Conservation (phyloP, 2,888 invertebrate genomes). For the Volucella bombylans region DNA sequence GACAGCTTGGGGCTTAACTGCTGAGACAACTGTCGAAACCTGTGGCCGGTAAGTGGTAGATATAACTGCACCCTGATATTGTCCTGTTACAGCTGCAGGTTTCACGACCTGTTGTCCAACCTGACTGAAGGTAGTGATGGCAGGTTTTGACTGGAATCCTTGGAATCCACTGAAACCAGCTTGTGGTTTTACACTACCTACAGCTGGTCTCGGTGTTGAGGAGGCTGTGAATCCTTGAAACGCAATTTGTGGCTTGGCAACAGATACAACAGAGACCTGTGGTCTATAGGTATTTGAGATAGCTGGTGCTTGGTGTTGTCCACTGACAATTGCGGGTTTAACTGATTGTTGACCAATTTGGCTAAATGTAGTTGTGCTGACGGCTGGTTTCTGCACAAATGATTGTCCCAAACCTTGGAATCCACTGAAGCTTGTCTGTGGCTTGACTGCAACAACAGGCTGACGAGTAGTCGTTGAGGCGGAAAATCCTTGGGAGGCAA, state of each 20-base stretch:
- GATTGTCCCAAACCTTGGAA: not conserved
- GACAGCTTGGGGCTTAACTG: not conserved
- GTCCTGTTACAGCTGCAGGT: slow-evolving; percentile 9
- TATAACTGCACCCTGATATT: not conserved
- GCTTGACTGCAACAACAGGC: not conserved
- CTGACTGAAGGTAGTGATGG: not conserved
- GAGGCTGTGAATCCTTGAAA: not conserved
- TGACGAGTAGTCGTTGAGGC: no score
- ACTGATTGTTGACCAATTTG: slow-evolving; percentile 1
- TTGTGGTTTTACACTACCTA: not conserved
- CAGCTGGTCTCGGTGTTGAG: not conserved
- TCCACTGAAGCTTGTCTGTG: not conserved
- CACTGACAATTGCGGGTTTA: not conserved
- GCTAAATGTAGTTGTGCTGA: not conserved
- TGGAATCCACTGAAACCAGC: no score
- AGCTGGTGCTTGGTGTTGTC: not conserved
- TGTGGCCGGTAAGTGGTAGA: no score
- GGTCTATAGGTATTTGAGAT: no score
- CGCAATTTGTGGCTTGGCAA: not conserved
- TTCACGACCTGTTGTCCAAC: slow-evolving; percentile 7
- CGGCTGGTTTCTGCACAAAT: slow-evolving; percentile 5
- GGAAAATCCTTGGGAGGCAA: not conserved
- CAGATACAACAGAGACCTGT: not conserved
- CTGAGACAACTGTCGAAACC: not conserved
- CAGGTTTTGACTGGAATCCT: slow-evolving; percentile 2